Evolutionary conservation across 2,888 invertebrate genomes (phyloP).

Genomic region (Folsomia manolachei): DNA sequence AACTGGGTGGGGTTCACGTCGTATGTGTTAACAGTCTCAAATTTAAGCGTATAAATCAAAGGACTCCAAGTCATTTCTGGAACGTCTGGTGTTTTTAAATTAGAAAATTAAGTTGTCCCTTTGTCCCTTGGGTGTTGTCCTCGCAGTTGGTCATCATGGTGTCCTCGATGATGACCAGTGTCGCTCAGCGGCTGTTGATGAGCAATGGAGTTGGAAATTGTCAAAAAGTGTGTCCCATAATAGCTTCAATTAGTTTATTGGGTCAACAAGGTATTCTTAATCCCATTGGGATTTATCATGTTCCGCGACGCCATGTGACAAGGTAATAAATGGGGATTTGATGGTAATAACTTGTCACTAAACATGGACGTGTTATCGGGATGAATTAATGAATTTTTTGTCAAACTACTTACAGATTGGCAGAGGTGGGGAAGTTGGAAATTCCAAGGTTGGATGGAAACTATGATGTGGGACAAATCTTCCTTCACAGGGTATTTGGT

Average conservation of each 20-base stretch:
- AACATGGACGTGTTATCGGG: too few relatives aligned
- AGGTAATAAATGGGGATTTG: background rate
- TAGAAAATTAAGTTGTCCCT: too few relatives aligned
- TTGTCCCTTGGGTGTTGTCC: background rate
- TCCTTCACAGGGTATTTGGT: conserved; percentile 93
- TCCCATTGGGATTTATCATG: background rate
- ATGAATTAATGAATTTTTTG: conserved; percentile 9
- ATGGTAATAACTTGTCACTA: background rate
- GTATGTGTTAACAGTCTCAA: too few relatives aligned
- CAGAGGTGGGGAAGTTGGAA: conserved; percentile 90
- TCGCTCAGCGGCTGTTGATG: background rate
- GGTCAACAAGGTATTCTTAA: background rate
- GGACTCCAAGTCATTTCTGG: too few relatives aligned
- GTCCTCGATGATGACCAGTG: background rate
- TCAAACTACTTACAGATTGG: too few relatives aligned
- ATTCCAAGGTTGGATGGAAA: conserved; percentile 80
- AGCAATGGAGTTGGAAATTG: background rate
- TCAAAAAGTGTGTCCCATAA: background rate
- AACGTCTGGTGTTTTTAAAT: too few relatives aligned
- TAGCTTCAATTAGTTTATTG: background rate
- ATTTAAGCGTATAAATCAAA: too few relatives aligned
- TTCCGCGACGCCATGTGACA: background rate
- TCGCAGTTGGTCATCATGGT: too few relatives aligned
- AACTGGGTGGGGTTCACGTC: too few relatives aligned
- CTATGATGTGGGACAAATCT: conserved; percentile 93